Percentiles rank a stretch among this genome's conserved stretches.
phyloP scores from a whole-genome alignment of 1,140 invertebrate species.

The honey bee (Apis mellifera) region Amel_HAv3.1 CM009933.2:2656501-2657000 shows the following conservation, averaged over 20 bases:
- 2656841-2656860: constrained; percentile 84
- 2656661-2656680: neutral
- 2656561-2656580: too few species aligned
- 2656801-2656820: constrained; percentile 91
- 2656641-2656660: too few species aligned
- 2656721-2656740: constrained; percentile 82
- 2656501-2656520: too few species aligned
- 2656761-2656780: constrained; percentile 97
- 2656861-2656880: constrained; percentile 84
- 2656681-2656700: too few species aligned
- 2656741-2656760: constrained; percentile 89
- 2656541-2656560: too few species aligned
- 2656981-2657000: constrained; percentile 37
- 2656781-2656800: constrained; percentile 92
- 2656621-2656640: too few species aligned
- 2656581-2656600: too few species aligned
- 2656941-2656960: too few species aligned
- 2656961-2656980: too few species aligned
- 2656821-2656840: constrained; percentile 83
- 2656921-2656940: neutral
- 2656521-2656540: too few species aligned
- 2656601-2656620: too few species aligned
- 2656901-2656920: constrained; percentile 79
- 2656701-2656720: neutral
- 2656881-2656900: constrained; percentile 83